phyloP scores from a whole-genome alignment of 2,797 vertebrate genomes.

The Psittacula echo region DNA sequence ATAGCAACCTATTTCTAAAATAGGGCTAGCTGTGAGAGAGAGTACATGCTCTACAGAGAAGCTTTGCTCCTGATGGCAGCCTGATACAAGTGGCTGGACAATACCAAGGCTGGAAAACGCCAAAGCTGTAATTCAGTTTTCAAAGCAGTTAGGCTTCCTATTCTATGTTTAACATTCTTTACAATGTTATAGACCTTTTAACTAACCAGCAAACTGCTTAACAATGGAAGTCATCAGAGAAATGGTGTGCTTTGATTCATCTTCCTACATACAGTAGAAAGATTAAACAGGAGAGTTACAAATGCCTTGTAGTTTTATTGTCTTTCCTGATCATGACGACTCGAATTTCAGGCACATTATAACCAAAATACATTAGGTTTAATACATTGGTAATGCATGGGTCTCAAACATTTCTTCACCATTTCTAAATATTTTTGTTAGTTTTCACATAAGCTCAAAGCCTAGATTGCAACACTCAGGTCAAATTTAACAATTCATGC shows the following conservation, averaged over 20 bases:
- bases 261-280: not conserved
- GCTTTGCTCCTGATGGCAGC: not conserved
- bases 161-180: not conserved
- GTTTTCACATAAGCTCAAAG: not conserved
- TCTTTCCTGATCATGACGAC: not conserved
- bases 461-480: not conserved
- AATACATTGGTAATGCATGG: not conserved
- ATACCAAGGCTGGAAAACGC: not conserved
- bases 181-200: not conserved
- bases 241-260: not conserved
- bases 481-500: not conserved
- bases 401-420: not conserved
- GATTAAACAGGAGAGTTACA: not conserved
- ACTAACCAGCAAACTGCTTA: not conserved
- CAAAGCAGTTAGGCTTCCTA: not conserved
- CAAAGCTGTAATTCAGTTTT: not conserved
- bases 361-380: not conserved
- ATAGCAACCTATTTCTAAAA: not conserved
- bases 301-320: not conserved
- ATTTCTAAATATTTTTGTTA: not conserved
- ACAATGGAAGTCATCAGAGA: not conserved
- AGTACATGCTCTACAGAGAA: fast-evolving
- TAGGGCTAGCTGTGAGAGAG: not conserved
- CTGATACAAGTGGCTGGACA: not conserved
- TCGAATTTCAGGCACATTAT: not conserved